Evolutionary conservation across 23 tunicate genomes (phyloP).

Genomic region (Clavelina lepadiformis): DNA sequence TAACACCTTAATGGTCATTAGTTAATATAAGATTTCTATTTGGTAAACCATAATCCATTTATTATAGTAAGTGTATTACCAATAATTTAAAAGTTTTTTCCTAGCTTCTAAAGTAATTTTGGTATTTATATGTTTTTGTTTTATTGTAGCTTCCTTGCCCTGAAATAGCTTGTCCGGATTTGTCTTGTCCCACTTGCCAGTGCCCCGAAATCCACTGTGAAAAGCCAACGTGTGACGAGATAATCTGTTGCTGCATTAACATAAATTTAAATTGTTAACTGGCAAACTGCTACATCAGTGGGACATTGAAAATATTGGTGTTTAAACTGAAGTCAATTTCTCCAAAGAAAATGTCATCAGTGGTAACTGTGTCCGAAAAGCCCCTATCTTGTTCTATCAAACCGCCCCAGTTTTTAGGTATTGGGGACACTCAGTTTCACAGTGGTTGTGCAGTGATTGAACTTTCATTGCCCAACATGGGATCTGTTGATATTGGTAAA

Average conservation of each 20-base stretch:
- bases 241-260: conserved; percentile 27
- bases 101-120: no score
- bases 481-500: conserved; percentile 39
- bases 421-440: conserved; percentile 47
- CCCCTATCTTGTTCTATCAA: conserved; percentile 45
- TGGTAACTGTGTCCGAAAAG: background rate
- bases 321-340: no score
- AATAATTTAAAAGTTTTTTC: no score
- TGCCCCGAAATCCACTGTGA: conserved; percentile 31
- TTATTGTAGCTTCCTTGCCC: no score
- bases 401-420: conserved; percentile 35
- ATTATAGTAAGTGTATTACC: no score
- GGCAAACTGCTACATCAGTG: background rate
- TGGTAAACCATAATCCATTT: no score
- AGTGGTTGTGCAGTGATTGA: conserved; percentile 78
- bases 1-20: no score
- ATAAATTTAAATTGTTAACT: background rate
- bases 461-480: conserved; percentile 57
- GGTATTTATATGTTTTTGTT: no score
- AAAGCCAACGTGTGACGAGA: conserved; percentile 38
- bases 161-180: no score
- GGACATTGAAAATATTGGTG: background rate
- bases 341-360: no score
- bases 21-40: no score
- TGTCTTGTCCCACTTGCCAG: conserved; percentile 7